These are phyloP conservation scores for Eristalis arbustorum DNA, from an alignment of 2,888 invertebrate genomes.

Conservation along the genomic window DNA sequence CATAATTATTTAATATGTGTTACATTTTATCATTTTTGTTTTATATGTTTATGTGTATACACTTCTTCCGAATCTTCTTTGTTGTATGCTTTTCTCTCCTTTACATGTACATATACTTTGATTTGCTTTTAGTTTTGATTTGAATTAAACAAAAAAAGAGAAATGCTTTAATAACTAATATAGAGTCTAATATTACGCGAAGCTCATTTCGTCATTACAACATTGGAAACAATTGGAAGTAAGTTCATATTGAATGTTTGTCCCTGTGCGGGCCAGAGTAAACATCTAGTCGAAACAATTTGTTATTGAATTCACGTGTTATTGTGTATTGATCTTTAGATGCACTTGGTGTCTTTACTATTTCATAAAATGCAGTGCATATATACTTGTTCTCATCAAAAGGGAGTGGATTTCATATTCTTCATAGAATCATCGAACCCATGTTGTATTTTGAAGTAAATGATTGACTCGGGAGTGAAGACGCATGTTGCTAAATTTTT, in stretches of 20 bases:
- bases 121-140: conserved; percentile 3
- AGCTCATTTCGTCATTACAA: background rate
- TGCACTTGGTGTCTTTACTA: no score
- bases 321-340: no score
- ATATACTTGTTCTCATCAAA: no score
- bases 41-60: background rate
- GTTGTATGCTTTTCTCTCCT: background rate
- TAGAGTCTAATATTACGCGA: background rate
- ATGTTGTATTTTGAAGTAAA: no score
- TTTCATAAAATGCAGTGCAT: no score
- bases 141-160: background rate
- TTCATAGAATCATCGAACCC: no score
- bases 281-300: background rate
- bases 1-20: background rate
- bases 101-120: conserved; percentile 16
- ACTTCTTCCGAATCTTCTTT: background rate
- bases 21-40: conserved; percentile 19
- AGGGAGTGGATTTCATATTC: no score
- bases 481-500: no score
- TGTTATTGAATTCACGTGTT: background rate
- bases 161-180: background rate
- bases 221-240: conserved; percentile 15
- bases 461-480: no score
- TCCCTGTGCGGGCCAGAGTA: background rate
- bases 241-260: conserved; percentile 2